A percentile compares a stretch with the other conserved stretches of the same genome.
phyloP scores from a whole-genome alignment of 2,888 invertebrate genomes.

The Apeira syringaria region DNA sequence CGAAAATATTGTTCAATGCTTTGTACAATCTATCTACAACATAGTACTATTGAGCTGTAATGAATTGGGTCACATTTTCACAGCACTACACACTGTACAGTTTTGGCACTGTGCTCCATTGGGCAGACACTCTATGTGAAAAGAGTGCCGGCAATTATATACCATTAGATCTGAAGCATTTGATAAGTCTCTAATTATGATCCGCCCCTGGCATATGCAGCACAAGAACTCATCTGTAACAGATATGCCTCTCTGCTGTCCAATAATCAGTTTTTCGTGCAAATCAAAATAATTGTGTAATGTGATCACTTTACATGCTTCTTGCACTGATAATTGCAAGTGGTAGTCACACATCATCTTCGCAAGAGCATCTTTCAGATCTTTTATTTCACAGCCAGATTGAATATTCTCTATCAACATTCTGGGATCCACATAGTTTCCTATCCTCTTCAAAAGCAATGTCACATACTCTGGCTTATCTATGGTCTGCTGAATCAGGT shows the following conservation, averaged over 20 bases:
- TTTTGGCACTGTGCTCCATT: conserved; percentile 56
- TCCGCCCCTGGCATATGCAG: conserved; percentile 89
- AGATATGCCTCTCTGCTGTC: conserved; percentile 91
- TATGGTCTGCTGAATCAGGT: conserved; percentile 93
- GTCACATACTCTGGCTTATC: conserved; percentile 91
- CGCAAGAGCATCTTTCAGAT: conserved; percentile 94
- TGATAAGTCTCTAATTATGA: conserved; percentile 89
- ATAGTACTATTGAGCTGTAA: conserved; percentile 53
- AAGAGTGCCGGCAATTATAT: conserved; percentile 95
- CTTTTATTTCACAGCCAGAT: conserved; percentile 93
- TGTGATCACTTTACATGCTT: conserved; percentile 95
- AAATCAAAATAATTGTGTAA: conserved; percentile 94
- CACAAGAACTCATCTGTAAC: conserved; percentile 90
- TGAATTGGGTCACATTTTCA: conserved; percentile 62
- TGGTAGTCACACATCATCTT: conserved; percentile 98
- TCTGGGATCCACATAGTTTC: conserved; percentile 94
- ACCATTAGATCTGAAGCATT: conserved; percentile 89
- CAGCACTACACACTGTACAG: conserved; percentile 71
- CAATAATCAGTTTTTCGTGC: conserved; percentile 90
- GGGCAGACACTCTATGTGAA: conserved; percentile 93
- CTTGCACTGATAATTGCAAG: conserved; percentile 95
- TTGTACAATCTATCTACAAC: conserved; percentile 46
- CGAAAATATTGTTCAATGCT: conserved; percentile 42
- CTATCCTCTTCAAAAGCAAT: conserved; percentile 83
- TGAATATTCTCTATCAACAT: conserved; percentile 93